These are phyloP conservation scores for Zaprionus taronus DNA, from an alignment of 1,140 invertebrate genomes.

Conservation along the genomic window DNA sequence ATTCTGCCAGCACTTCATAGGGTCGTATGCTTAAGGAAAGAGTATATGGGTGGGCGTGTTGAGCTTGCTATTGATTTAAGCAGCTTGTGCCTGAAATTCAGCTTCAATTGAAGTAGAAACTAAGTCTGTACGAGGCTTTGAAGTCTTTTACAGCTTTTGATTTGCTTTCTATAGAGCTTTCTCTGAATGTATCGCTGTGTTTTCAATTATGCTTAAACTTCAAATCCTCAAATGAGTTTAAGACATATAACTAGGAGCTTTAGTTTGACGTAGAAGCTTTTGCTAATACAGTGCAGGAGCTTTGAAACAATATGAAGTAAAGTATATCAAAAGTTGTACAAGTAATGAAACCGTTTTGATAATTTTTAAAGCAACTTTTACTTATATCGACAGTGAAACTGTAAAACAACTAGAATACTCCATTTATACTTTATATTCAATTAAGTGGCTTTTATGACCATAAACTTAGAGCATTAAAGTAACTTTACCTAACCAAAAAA, in stretches of 20 bases:
- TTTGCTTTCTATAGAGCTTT: not conserved
- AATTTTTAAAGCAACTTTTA: no score
- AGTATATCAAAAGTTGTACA: no score
- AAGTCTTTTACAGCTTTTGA: not conserved
- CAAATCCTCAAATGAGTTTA: not conserved
- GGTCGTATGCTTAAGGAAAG: not conserved
- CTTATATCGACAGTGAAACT: no score
- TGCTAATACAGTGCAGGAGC: no score
- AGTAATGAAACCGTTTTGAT: no score
- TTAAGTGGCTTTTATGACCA: no score
- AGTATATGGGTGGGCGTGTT: not conserved
- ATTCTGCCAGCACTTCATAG: conserved; percentile 32
- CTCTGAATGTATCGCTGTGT: no score
- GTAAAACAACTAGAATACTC: no score
- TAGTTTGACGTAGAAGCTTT: not conserved
- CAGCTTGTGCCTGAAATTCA: not conserved
- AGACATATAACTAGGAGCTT: not conserved
- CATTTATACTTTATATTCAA: no score
- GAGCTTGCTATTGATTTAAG: not conserved
- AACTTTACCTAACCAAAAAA: not conserved
- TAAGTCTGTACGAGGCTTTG: no score
- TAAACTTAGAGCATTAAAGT: not conserved
- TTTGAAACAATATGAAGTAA: no score
- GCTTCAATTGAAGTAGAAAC: not conserved
- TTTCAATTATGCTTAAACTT: not conserved